phyloP scores from a whole-genome alignment of 1,140 invertebrate species.

The Tetragonula clypearis region DNA sequence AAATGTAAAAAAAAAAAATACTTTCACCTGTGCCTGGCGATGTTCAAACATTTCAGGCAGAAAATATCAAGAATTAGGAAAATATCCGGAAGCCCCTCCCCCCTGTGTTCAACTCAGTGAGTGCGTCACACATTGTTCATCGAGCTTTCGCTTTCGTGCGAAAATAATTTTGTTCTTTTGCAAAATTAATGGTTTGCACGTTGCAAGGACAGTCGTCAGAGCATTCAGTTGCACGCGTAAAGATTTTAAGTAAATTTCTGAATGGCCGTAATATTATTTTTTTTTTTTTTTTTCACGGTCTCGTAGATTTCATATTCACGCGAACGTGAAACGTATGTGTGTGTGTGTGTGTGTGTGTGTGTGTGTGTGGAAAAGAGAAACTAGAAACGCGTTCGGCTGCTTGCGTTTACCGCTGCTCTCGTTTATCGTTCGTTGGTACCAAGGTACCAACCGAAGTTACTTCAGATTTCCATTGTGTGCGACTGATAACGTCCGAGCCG shows the following conservation, averaged over 20 bases:
- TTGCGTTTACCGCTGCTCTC: background rate
- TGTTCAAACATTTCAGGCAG: background rate
- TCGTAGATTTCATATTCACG: too few relatives aligned
- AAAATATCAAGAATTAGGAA: background rate
- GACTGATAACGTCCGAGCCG: background rate
- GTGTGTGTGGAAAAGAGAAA: background rate
- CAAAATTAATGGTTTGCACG: too few relatives aligned
- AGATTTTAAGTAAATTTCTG: background rate
- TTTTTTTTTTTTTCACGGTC: too few relatives aligned
- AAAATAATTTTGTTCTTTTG: too few relatives aligned
- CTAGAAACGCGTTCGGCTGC: background rate
- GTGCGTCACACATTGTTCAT: background rate
- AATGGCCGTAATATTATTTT: background rate
- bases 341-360: too few relatives aligned
- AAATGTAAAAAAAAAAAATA: too few relatives aligned
- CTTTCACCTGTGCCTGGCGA: background rate
- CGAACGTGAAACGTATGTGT: background rate
- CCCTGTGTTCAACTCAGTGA: background rate
- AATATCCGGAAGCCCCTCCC: too few relatives aligned
- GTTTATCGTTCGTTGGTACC: conserved; percentile 29
- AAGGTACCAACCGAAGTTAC: conserved; percentile 32
- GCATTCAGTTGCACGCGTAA: background rate
- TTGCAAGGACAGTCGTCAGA: background rate
- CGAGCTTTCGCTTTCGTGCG: background rate
- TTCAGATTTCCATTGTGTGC: background rate